Base-by-base conservation (phyloP, 2,888 invertebrate species). In the Sesia apiformis region DNA sequence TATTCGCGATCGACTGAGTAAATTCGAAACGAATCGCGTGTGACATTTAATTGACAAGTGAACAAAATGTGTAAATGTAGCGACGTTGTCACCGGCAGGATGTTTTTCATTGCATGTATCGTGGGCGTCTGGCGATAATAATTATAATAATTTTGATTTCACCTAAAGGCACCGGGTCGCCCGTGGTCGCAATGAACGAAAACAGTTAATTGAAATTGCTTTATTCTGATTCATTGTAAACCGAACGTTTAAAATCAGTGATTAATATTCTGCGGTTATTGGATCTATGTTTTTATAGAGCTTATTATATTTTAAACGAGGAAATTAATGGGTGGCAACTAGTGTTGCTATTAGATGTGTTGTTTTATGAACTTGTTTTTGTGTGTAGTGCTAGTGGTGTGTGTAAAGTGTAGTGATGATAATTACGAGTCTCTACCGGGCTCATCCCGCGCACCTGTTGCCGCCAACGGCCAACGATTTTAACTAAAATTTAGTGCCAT, bases 1-100 rank as follows among this genome's bases (percentile, higher is more conserved):
- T 83, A 73, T 82, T 80, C 75, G 69, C 82, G 68, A 76, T 66
- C 72, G 76, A 78, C 75, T 81, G 84, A 70, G 79, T 81, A 78
- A 80, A 87, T 84, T 86, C 74, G 71, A 76, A 75, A 65, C 76
- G 83, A 77, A 82, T 84, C 77, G 84, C 70, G 71, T 72, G 81
- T 81, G 84, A 84, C 79, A 81, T 82, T 81, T 81, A 84, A 84
- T 84, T 82, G 87, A 84, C 83, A 84, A 81, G 82, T 78, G 83
- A 79, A 79, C 80, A 81, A 79, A 84, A 84, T 78, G 78, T 78
- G 78, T 67, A 67, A 73, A 81, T 76, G 73, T 72, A 69, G 69
- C 66, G 67, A 71, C 73, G 60, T 56, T 60, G 75, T 76, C 74
- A 70, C 67, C 72, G 75, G 72, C 74, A 75, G 72, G 71, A 67